A percentile compares a stretch with the other conserved stretches of the same genome.
Conservation (phyloP, 2,888 invertebrate genomes). For the Actias luna region DNA sequence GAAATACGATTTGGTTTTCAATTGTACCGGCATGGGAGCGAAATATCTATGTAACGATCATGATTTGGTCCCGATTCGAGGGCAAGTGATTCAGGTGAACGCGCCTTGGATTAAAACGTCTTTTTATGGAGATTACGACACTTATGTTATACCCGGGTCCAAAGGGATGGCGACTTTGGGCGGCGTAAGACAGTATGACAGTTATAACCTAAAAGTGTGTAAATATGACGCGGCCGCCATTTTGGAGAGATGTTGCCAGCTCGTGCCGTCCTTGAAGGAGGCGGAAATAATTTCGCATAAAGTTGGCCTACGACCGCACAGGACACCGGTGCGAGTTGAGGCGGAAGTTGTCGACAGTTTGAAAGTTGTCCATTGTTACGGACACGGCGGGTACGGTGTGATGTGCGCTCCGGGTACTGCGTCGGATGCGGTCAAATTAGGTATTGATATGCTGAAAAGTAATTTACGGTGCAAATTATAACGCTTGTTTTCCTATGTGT, state of each 20-base stretch:
- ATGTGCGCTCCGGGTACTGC: slow-evolving; percentile 94
- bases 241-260: slow-evolving; percentile 87
- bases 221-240: slow-evolving; percentile 89
- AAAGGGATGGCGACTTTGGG: slow-evolving; percentile 90
- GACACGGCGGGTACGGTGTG: slow-evolving; percentile 97
- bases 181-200: slow-evolving; percentile 92
- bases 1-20: slow-evolving; percentile 88
- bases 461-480: slow-evolving; percentile 60
- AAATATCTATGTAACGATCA: slow-evolving; percentile 88
- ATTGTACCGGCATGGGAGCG: slow-evolving; percentile 94
- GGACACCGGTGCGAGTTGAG: slow-evolving; percentile 88
- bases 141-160: slow-evolving; percentile 91
- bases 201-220: slow-evolving; percentile 85
- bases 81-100: slow-evolving; percentile 90
- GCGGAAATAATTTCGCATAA: slow-evolving; percentile 83
- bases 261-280: slow-evolving; percentile 86
- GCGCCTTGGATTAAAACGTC: slow-evolving; percentile 96
- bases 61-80: slow-evolving; percentile 89
- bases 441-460: slow-evolving; percentile 77
- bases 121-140: slow-evolving; percentile 92
- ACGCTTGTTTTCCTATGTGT: slow-evolving; percentile 13
- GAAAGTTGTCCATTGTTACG: slow-evolving; percentile 94
- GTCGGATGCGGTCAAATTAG: slow-evolving; percentile 86
- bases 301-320: slow-evolving; percentile 92
- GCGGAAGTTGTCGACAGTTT: slow-evolving; percentile 78